Evolutionary conservation across 1,140 invertebrate species (phyloP).

Genomic region (Hormaphis cornu): DNA sequence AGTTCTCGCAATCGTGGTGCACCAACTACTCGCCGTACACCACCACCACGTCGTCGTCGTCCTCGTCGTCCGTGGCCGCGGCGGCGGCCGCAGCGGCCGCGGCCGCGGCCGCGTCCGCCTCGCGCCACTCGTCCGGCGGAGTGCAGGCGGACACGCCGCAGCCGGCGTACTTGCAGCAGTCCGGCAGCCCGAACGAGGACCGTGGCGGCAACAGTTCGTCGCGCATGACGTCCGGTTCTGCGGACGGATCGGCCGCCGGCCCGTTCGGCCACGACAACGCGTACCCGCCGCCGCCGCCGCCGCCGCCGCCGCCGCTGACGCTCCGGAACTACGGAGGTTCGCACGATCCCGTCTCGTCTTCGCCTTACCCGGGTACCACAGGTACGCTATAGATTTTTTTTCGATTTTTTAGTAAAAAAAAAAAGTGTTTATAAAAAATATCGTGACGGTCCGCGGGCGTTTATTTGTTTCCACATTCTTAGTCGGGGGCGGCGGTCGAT

Average conservation of each 20-base stretch:
- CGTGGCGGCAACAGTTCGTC: slow-evolving; percentile 52
- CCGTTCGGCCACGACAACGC: slow-evolving; percentile 60
- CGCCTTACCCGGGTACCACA: slow-evolving; percentile 69
- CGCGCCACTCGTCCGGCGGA: slow-evolving; percentile 50
- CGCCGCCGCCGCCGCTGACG: slow-evolving; percentile 51
- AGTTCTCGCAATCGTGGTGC: slow-evolving; percentile 59
- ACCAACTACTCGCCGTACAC: slow-evolving; percentile 61
- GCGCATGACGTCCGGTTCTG: slow-evolving; percentile 49
- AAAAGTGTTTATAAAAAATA: no score
- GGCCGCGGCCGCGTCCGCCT: slow-evolving; percentile 49
- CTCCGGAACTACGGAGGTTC: slow-evolving; percentile 3
- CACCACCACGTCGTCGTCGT: slow-evolving; percentile 44
- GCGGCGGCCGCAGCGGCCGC: slow-evolving; percentile 47
- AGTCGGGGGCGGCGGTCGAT: no score
- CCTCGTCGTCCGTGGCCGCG: slow-evolving; percentile 53
- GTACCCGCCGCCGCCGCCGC: slow-evolving; percentile 65
- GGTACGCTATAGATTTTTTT: slow-evolving; percentile 47
- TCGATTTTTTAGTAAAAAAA: no score
- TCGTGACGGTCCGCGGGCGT: no score
- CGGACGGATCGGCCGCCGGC: slow-evolving; percentile 58
- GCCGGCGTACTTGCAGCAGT: slow-evolving; percentile 52
- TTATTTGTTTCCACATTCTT: no score
- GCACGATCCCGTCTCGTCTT: slow-evolving; percentile 59
- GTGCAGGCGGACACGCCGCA: slow-evolving; percentile 58
- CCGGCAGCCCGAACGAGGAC: slow-evolving; percentile 49